phyloP scores from a whole-genome alignment of 2,888 invertebrate genomes.

The Agriotes lineatus region DNA sequence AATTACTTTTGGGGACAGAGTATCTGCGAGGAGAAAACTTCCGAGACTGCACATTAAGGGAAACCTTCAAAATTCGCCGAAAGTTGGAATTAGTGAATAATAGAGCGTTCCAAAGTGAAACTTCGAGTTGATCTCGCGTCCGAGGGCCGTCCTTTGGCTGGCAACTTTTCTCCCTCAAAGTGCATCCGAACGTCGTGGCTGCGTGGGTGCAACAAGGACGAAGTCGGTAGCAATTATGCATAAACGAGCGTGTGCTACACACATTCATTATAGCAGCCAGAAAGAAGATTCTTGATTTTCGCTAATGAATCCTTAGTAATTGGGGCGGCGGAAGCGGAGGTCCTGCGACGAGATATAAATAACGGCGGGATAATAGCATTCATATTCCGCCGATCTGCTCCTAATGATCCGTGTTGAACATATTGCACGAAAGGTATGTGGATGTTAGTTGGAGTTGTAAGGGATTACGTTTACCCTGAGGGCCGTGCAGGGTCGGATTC shows the following conservation, averaged over 20 bases:
- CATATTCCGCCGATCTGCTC: conserved; percentile 55
- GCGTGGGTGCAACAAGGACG: conserved; percentile 27
- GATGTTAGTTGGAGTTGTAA: conserved; percentile 44
- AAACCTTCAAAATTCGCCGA: conserved; percentile 45
- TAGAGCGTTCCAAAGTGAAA: conserved; percentile 48
- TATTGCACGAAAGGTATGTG: conserved; percentile 47
- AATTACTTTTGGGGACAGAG: conserved; percentile 12
- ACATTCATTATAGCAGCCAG: conserved; percentile 42
- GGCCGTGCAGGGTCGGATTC: conserved; percentile 27
- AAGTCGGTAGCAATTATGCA: conserved; percentile 40
- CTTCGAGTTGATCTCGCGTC: conserved; percentile 44
- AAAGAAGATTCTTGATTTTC: conserved; percentile 52
- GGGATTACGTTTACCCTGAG: conserved; percentile 43
- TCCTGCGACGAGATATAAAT: conserved; percentile 51
- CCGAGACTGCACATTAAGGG: conserved; percentile 50
- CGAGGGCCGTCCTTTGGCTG: conserved; percentile 50
- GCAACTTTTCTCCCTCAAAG: conserved; percentile 48
- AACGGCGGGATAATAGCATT: conserved; percentile 55
- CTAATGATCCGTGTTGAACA: conserved; percentile 58
- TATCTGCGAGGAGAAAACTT: conserved; percentile 44
- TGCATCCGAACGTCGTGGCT: conserved; percentile 14
- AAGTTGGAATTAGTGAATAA: conserved; percentile 49
- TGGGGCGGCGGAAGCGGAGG: conserved; percentile 47
- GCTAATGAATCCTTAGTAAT: conserved; percentile 52
- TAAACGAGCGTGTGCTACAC: conserved; percentile 35